phyloP scores from a whole-genome alignment of 1,140 invertebrate genomes.

The Drosophila tristis region DNA sequence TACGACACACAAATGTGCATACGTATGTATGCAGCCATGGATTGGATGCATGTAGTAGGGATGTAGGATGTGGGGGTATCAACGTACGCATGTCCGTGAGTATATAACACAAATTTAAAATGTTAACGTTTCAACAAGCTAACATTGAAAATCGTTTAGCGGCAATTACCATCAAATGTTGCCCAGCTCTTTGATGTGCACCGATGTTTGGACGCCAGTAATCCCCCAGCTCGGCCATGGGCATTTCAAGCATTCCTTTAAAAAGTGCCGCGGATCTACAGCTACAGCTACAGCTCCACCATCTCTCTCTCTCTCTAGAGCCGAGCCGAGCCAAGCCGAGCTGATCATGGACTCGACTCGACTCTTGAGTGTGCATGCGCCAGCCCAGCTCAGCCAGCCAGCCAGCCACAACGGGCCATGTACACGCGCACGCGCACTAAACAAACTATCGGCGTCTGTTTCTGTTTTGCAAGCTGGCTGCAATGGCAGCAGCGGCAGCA shows the following conservation, averaged over 20 bases:
- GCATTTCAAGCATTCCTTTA: slow-evolving; percentile 79
- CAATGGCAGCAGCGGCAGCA: not conserved
- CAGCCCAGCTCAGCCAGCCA: slow-evolving; percentile 34
- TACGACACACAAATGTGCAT: slow-evolving; percentile 29
- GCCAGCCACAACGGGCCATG: slow-evolving; percentile 43
- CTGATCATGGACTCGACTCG: slow-evolving; percentile 30
- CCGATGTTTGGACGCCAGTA: slow-evolving; percentile 81
- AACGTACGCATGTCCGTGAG: slow-evolving; percentile 69
- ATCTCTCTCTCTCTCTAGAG: not conserved
- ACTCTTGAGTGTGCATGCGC: slow-evolving; percentile 30
- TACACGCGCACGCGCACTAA: slow-evolving; percentile 78
- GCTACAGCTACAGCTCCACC: slow-evolving; percentile 26
- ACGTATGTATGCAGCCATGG: slow-evolving; percentile 28
- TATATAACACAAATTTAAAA: slow-evolving; percentile 83
- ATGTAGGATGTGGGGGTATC: slow-evolving; percentile 30
- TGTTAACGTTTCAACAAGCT: slow-evolving; percentile 80
- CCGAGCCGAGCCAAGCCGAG: too few species aligned
- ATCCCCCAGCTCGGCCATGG: slow-evolving; percentile 74
- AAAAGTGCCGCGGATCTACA: slow-evolving; percentile 60
- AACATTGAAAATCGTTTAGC: slow-evolving; percentile 82
- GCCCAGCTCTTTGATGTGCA: slow-evolving; percentile 65
- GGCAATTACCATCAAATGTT: slow-evolving; percentile 81
- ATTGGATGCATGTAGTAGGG: slow-evolving; percentile 18
- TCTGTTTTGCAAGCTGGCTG: slow-evolving; percentile 15
- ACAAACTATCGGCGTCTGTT: slow-evolving; percentile 65